phyloP scores from a whole-genome alignment of 2,888 invertebrate genomes.

The Dasypogon diadema region DNA sequence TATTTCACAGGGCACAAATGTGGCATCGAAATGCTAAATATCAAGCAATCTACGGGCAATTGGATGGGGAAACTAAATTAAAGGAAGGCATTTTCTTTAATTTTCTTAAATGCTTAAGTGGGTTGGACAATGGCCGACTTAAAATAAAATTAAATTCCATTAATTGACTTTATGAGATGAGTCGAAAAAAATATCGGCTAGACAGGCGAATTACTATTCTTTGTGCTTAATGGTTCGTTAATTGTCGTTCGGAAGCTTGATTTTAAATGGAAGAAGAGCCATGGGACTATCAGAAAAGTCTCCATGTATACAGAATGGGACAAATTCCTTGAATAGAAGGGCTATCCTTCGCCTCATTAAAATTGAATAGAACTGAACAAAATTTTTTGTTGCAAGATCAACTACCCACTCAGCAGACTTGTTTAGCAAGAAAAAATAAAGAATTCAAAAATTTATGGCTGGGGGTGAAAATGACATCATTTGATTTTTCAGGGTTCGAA shows the following conservation, averaged over 20 bases:
- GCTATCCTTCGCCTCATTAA: too few relatives aligned
- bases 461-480: too few relatives aligned
- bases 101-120: not conserved
- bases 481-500: too few relatives aligned
- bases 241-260: not conserved
- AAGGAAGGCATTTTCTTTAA: not conserved
- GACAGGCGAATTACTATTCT: not conserved
- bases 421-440: too few relatives aligned
- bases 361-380: too few relatives aligned
- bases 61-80: too few relatives aligned
- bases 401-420: too few relatives aligned
- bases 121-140: not conserved
- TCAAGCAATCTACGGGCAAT: too few relatives aligned
- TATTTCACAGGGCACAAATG: not conserved
- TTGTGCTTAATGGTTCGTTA: not conserved
- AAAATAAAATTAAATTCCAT: constrained; percentile 7
- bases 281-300: not conserved
- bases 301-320: too few relatives aligned
- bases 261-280: not conserved
- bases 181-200: constrained; percentile 14
- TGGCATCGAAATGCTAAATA: not conserved
- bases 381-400: too few relatives aligned
- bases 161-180: constrained; percentile 10
- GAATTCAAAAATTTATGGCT: too few relatives aligned
- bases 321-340: too few relatives aligned